A percentile compares a stretch with the other conserved stretches of the same genome.
These are phyloP conservation scores for Delia radicum DNA, from an alignment of 1,140 invertebrate genomes.

Conservation along the genomic window DNA sequence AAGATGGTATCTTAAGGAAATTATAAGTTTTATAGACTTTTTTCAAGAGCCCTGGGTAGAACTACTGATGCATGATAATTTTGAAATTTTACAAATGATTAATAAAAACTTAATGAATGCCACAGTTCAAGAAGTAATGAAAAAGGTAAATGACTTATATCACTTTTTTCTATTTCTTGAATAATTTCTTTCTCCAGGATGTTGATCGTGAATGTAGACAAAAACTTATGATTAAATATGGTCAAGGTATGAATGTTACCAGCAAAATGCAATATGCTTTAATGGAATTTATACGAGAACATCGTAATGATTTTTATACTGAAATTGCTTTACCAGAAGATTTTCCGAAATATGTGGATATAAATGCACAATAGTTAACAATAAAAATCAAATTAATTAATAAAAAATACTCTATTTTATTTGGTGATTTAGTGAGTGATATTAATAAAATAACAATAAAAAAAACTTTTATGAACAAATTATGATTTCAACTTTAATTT, in stretches of 20 bases:
- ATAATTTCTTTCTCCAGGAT: neutral
- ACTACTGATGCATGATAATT: slow-evolving; percentile 40
- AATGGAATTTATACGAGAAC: slow-evolving; percentile 34
- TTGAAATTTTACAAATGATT: slow-evolving; percentile 31
- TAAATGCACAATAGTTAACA: too few relatives aligned
- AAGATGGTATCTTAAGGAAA: slow-evolving; percentile 24
- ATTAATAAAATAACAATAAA: neutral
- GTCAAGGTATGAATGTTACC: slow-evolving; percentile 29
- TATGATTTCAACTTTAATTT: neutral
- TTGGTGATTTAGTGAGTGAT: neutral
- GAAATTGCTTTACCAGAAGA: slow-evolving; percentile 44
- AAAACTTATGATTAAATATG: neutral
- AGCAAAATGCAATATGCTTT: slow-evolving; percentile 36
- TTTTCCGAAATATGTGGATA: slow-evolving; percentile 17
- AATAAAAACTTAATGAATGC: slow-evolving; percentile 33
- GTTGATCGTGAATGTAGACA: neutral
- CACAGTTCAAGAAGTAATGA: neutral
- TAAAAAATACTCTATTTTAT: neutral
- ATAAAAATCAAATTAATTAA: too few relatives aligned
- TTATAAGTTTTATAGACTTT: slow-evolving; percentile 35
- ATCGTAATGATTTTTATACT: slow-evolving; percentile 36
- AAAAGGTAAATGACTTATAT: slow-evolving; percentile 20
- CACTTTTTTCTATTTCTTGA: neutral
- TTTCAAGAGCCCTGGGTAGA: slow-evolving; percentile 46
- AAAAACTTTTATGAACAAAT: neutral